Evolutionary conservation across 2,888 invertebrate species (phyloP), one percentile per base, ranked within the genome.

Genomic region (Operophtera brumata): DNA sequence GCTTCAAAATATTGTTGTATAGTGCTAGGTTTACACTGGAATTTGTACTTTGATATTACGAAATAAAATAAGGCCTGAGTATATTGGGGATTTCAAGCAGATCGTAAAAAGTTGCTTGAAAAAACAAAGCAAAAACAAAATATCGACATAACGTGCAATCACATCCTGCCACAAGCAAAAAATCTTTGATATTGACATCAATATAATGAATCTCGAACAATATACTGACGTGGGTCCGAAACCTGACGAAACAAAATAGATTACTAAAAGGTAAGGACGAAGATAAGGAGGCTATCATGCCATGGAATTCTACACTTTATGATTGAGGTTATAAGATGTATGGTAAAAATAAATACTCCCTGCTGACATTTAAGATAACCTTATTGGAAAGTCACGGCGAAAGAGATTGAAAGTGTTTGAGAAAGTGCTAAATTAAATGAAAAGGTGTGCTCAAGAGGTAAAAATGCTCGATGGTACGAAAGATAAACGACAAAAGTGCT

Each of bases 341-440:
- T 12, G 11, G 10, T 1, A 5, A 26, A 41, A 41, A 7, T 2
- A 5, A 37, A 14, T 13, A 1, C 39, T 39, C 37, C 14, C 37
- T 8, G 32, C 26, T 35, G 52, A 26, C 48, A 45, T 44, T 40
- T 28, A 48, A 28, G 35, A 11, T 43, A 49, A 42, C 46, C 43
- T 40, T 54, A 54, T 49, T 41, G 36, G 47, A 50, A 54, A 54
- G 51, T 44, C 47, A 54, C 32, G 41, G 43, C 41, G 26, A 45
- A 28, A 43, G 14, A 53, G 41, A 58, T 54, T 54, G 57, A 57
- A 57, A 50, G 47, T 40, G 41, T 47, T 48, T 28, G 42, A 32
- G 35, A 50, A 36, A 49, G 42, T 37, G 46, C 37, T 20, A 49
- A 53, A 49, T 46, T 53, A 49, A 49, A 52, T 56, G 51, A 52